Conservation (phyloP, 2,888 invertebrate genomes). For the Stenolophus ochropezus region DNA sequence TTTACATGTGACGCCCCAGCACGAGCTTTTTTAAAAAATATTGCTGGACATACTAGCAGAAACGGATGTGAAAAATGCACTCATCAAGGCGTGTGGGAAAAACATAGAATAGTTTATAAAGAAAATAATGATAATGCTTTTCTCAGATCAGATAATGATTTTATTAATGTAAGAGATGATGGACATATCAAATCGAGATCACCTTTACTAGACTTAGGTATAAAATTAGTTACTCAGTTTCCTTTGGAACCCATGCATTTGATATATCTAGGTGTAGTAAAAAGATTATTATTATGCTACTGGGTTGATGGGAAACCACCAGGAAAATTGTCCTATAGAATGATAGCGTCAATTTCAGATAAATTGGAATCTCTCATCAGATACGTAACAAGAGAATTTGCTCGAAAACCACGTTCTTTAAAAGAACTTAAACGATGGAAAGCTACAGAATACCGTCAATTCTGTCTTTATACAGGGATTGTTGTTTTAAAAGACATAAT, state of each 20-base stretch:
- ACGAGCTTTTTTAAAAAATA: not conserved
- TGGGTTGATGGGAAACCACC: slow-evolving; percentile 1
- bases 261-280: no score
- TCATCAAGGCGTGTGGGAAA: not conserved
- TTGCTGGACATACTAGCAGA: no score
- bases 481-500: no score
- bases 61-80: not conserved
- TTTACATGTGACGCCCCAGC: slow-evolving; percentile 1
- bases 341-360: not conserved
- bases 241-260: no score
- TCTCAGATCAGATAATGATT: no score
- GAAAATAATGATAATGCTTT: no score
- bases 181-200: no score
- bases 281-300: no score
- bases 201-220: no score
- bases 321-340: not conserved
- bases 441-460: not conserved
- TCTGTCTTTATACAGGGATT: not conserved
- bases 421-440: not conserved
- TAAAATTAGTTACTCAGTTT: no score
- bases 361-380: not conserved
- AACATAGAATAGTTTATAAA: not conserved
- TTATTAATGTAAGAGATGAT: no score
- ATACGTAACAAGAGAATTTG: not conserved
- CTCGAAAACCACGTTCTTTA: not conserved